Base-by-base conservation (phyloP, 1,140 invertebrate genomes). In the Bactericera cockerelli region DNA sequence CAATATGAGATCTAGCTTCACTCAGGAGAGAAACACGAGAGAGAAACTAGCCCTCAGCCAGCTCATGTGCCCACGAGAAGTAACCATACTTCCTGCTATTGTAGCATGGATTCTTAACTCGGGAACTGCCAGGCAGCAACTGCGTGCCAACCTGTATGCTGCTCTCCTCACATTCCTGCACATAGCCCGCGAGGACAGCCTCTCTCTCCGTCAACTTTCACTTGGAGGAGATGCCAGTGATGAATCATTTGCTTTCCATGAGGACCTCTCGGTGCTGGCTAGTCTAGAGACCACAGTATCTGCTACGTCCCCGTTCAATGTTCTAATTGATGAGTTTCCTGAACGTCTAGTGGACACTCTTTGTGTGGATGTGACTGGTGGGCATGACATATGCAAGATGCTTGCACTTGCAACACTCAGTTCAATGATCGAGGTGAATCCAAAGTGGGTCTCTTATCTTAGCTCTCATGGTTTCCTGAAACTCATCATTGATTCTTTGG, bases 301-400 rank as follows among this genome's bases (percentile, higher is more conserved):
- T 53, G 53, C 36, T 57, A 61, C 13, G 57, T 61, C 21, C 53
- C 57, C 75, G 56, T 75, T 72, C 64, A 67, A 77, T 26, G 73
- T 82, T 61, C 78, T 83, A 0, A 78, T 87, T 38, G 72, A 77
- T 1, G 73, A 76, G 2, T 91, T 87, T 67, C 86, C 87, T 0
- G 85, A 91, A 59, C 82, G 83, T 67, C 71, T 94, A 14, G 83
- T 91, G 68, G 83, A 88, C 63, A 81, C 88, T 26, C 73, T 94
- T 25, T 89, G 87, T 65, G 79, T 85, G 59, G 91, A 93, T 73
- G 88, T 85, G 60, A 86, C 88, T 8, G 84, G 84, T 13, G 87
- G 88, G 0, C 88, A 93, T 68, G 87, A 93, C 66, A 82, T 93
- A 19, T 90, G 87, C 67, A 83, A 89, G 71, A 91, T 93, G 83